These are phyloP conservation scores for Caenorhabditis angaria DNA, from an alignment of 2,888 invertebrate species.

Conservation along the genomic window DNA sequence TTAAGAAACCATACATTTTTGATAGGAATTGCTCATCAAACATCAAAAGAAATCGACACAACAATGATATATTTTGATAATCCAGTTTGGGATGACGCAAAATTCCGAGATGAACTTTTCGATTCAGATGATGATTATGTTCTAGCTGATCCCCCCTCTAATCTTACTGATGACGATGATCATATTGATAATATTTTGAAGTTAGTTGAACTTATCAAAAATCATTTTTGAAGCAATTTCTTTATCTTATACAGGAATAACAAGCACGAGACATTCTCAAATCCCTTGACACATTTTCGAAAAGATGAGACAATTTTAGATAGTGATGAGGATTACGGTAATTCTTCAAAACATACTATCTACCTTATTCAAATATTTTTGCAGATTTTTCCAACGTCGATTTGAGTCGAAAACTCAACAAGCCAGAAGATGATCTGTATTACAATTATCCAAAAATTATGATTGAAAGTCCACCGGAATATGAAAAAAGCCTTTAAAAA, in stretches of 20 bases:
- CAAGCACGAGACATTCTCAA: conserved; percentile 18
- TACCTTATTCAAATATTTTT: too few species aligned
- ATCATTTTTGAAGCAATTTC: background rate
- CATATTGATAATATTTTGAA: conserved; percentile 28
- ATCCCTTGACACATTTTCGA: conserved; percentile 25
- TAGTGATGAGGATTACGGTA: conserved; percentile 34
- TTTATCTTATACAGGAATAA: background rate
- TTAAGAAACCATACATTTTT: too few species aligned
- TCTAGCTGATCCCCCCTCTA: conserved; percentile 26
- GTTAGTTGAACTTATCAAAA: too few species aligned
- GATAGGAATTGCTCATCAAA: background rate
- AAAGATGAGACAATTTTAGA: conserved; percentile 29
- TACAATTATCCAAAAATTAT: background rate
- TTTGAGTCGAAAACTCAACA: conserved; percentile 5
- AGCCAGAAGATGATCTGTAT: background rate
- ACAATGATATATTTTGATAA: conserved; percentile 34
- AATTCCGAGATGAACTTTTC: conserved; percentile 30
- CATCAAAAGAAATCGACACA: conserved; percentile 23
- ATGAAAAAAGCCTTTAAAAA: conserved; percentile 1
- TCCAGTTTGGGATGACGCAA: conserved; percentile 43
- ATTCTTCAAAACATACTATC: background rate
- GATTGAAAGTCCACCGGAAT: background rate
- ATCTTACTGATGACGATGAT: conserved; percentile 30
- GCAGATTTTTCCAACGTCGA: conserved; percentile 25
- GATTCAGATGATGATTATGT: conserved; percentile 30